Conservation (phyloP, 2,113 vertebrate genomes). For the Leucopsar rothschildi region DNA sequence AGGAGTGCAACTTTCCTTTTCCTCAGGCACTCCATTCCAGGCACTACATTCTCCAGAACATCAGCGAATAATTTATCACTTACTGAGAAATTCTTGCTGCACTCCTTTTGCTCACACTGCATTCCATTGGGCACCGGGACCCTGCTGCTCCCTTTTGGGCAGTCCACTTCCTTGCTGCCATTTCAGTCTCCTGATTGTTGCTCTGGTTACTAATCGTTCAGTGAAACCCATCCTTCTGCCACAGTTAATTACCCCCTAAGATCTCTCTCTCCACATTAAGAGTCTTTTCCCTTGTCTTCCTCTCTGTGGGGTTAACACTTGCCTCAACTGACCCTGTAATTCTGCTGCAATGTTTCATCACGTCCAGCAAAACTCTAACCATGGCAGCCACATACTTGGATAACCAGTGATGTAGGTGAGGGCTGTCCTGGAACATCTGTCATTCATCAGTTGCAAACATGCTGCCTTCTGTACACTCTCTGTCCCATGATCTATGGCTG, state of each 20-base stretch:
- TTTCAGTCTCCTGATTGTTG: neutral
- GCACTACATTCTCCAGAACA: neutral
- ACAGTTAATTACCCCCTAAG: neutral
- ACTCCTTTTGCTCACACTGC: neutral
- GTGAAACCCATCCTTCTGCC: neutral
- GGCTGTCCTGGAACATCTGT: neutral
- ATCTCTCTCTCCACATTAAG: neutral
- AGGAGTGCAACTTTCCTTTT: neutral
- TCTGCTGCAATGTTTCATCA: rapidly evolving
- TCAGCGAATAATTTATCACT: neutral
- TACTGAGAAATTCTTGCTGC: neutral
- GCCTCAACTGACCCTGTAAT: neutral
- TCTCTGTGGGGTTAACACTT: neutral
- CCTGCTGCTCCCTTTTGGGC: neutral
- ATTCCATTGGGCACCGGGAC: neutral
- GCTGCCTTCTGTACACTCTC: neutral
- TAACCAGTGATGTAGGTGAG: neutral
- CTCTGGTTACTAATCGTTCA: neutral
- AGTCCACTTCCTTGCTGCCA: neutral
- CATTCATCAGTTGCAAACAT: neutral
- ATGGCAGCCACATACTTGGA: neutral
- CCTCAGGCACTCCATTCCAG: neutral
- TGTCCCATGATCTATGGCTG: neutral
- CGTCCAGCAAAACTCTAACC: neutral
- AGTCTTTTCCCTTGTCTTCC: neutral